Percentiles rank a stretch among this genome's conserved stretches.
Conservation (phyloP, 2,888 invertebrate genomes). For the Willowsia nigromaculata region DNA sequence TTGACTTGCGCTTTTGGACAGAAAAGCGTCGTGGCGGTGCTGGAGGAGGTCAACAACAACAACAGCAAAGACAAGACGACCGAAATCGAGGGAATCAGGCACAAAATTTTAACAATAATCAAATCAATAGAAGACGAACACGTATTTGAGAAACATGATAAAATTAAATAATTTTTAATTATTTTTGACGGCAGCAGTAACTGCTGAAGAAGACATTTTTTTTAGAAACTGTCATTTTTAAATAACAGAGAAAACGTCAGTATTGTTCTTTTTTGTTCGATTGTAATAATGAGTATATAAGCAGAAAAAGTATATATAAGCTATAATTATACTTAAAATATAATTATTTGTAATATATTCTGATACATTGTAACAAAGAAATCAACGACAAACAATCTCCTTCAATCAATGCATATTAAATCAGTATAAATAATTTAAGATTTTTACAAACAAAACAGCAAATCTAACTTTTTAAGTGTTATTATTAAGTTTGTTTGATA, state of each 20-base stretch:
- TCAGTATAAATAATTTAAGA: slow-evolving; percentile 11
- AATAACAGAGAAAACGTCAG: neutral
- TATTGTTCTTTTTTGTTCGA: slow-evolving; percentile 46
- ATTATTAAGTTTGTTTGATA: neutral
- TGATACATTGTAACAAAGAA: neutral
- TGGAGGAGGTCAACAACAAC: neutral
- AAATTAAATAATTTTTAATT: neutral
- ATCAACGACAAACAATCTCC: neutral
- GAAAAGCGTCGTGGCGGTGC: slow-evolving; percentile 76
- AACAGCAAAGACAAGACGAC: slow-evolving; percentile 28
- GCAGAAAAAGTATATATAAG: neutral
- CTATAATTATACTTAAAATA: too few relatives aligned
- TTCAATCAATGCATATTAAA: slow-evolving; percentile 22
- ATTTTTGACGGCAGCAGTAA: neutral
- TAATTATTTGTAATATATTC: too few relatives aligned
- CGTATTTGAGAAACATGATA: slow-evolving; percentile 2
- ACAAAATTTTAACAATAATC: slow-evolving; percentile 53
- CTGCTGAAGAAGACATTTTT: neutral
- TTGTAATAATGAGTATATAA: neutral
- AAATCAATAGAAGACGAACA: slow-evolving; percentile 49
- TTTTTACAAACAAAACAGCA: slow-evolving; percentile 1
- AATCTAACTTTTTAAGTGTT: neutral
- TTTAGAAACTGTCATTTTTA: slow-evolving; percentile 23
- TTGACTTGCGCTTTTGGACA: slow-evolving; percentile 81
- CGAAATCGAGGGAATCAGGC: slow-evolving; percentile 42